phyloP scores from a whole-genome alignment of 2,113 vertebrate species.

The Dasypus novemcinctus region DNA sequence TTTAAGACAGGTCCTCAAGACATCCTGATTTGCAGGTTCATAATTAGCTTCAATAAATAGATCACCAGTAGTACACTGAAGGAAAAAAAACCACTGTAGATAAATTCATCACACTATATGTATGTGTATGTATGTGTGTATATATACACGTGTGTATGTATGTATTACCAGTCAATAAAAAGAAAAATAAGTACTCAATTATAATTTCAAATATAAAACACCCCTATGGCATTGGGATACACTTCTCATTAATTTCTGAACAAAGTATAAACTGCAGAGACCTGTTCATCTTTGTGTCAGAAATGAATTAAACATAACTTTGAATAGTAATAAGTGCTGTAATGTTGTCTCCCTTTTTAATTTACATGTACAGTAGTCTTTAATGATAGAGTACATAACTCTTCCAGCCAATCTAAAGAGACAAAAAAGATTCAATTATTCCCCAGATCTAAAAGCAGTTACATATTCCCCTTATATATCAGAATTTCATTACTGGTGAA shows the following conservation, averaged over 20 bases:
- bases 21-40: conserved; percentile 53
- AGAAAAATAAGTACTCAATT: conserved; percentile 15
- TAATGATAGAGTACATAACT: conserved; percentile 72
- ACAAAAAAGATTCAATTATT: conserved; percentile 75
- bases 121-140: neutral
- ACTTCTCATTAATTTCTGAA: conserved; percentile 73
- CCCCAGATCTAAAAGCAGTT: conserved; percentile 51
- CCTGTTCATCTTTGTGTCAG: conserved; percentile 69
- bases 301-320: conserved; percentile 77
- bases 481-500: conserved; percentile 71
- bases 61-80: neutral
- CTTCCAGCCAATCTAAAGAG: conserved; percentile 60
- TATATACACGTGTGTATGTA: neutral
- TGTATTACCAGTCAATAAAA: neutral
- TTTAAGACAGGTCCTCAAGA: conserved; percentile 37
- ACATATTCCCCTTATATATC: conserved; percentile 62
- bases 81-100: neutral
- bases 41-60: conserved; percentile 44
- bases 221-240: conserved; percentile 27
- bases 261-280: conserved; percentile 46
- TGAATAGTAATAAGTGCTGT: conserved; percentile 68
- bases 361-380: conserved; percentile 68
- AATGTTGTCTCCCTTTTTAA: conserved; percentile 71
- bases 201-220: conserved; percentile 61
- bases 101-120: neutral